Evolutionary conservation across 2,888 invertebrate species (phyloP).

Genomic region (Calameuta idolon): DNA sequence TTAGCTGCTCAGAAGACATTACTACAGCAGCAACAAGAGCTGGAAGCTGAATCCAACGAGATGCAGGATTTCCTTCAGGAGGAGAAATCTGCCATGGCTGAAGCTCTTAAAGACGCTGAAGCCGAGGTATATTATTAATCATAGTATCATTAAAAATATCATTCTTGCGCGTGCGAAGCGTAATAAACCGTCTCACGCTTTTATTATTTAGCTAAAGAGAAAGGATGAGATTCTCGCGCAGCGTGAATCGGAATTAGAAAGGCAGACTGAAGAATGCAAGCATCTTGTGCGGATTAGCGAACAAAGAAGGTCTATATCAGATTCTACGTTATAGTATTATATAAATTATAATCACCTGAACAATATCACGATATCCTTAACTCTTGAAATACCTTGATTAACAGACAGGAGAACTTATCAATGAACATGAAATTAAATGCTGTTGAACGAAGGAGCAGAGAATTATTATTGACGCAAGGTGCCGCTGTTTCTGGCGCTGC

Average conservation of each 20-base stretch:
- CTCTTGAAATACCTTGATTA: not conserved
- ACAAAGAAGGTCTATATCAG: slow-evolving; percentile 74
- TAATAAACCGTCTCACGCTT: not conserved
- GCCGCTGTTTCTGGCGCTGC: slow-evolving; percentile 78
- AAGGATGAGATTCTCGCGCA: slow-evolving; percentile 63
- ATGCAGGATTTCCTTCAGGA: slow-evolving; percentile 90
- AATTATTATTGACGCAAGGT: slow-evolving; percentile 76
- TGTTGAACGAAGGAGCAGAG: slow-evolving; percentile 74
- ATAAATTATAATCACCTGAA: slow-evolving; percentile 1
- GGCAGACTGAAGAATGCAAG: slow-evolving; percentile 81
- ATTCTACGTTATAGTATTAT: not conserved
- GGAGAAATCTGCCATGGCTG: slow-evolving; percentile 84
- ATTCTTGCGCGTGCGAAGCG: not conserved
- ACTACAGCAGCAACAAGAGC: slow-evolving; percentile 80
- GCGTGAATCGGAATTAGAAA: slow-evolving; percentile 71
- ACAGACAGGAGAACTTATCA: slow-evolving; percentile 76
- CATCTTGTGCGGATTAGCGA: slow-evolving; percentile 84
- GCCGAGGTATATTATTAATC: slow-evolving; percentile 67
- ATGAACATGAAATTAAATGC: slow-evolving; percentile 75
- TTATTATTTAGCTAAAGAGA: slow-evolving; percentile 55
- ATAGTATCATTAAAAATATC: slow-evolving; percentile 4
- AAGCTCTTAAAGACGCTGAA: slow-evolving; percentile 84
- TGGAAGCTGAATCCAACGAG: slow-evolving; percentile 84
- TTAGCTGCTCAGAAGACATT: slow-evolving; percentile 76
- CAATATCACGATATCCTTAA: not conserved